Evolutionary conservation across 2,888 invertebrate genomes (phyloP), one percentile per base, ranked within the genome.

Genomic region (Ryuthela nishihirai): DNA sequence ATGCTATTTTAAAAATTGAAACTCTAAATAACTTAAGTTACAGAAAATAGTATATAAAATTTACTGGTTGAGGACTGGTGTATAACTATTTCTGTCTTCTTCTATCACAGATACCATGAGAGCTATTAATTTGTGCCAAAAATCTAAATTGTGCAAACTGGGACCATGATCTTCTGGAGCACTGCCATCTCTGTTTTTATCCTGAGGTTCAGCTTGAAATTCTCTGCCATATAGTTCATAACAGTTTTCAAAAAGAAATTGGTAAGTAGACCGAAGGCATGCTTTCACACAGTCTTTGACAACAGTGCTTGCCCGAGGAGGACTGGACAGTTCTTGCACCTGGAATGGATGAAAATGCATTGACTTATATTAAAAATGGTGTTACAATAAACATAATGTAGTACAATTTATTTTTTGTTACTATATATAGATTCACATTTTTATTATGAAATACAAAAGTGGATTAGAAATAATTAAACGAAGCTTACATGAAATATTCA

Each of bases 231-330:
- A 98, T 35, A 98, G 80, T 72, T 99, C 98, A 76, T 94, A 94
- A 72, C 98, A 98, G 78, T 99, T 97, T 76, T 97, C 98, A 76
- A 98, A 99, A 64, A 99, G 83, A 79, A 98, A 95, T 79, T 99
- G 97, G 80, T 99, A 99, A 68, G 99, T 99, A 64, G 97, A 94
- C 75, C 94, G 84, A 73, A 99, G 85, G 78, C 99, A 99, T 52
- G 97, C 97, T 74, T 93, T 97, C 52, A 97, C 99, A 77, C 99
- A 99, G 79, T 99, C 99, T 79, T 97, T 97, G 47, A 99, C 98
- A 35, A 99, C 99, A 21, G 92, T 92, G 76, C 95, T 94, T 61
- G 99, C 99, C 69, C 99, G 82, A 2, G 99, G 99, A 49, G 99
- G 99, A 78, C 94, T 93, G 52, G 97, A 89, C 67, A 99, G 77